Evolutionary conservation across 2,113 vertebrate genomes (phyloP).

Genomic region (Cyprinodon variegatus): DNA sequence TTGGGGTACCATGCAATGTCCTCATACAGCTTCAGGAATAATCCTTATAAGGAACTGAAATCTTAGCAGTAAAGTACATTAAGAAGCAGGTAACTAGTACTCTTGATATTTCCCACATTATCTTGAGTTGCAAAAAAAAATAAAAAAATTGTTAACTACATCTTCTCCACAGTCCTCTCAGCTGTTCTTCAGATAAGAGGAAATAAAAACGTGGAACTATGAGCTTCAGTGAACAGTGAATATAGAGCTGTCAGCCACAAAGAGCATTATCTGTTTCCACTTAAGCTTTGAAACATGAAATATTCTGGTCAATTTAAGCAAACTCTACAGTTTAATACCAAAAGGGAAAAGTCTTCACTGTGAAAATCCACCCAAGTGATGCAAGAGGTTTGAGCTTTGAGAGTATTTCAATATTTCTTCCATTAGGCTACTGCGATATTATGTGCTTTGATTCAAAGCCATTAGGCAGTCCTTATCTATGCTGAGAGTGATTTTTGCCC

Average conservation of each 20-base stretch:
- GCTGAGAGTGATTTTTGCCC: constrained; percentile 6
- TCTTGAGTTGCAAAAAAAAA: background rate
- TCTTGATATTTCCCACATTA: background rate
- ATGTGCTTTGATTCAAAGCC: constrained; percentile 19
- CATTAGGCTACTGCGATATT: constrained; percentile 34
- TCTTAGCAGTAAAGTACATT: background rate
- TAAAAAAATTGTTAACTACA: background rate
- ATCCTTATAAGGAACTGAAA: background rate
- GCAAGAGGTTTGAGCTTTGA: constrained; percentile 13
- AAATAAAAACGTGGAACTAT: constrained; percentile 11
- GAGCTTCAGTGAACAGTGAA: constrained; percentile 8
- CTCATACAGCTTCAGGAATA: background rate
- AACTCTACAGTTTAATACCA: constrained; percentile 33
- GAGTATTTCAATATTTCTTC: constrained; percentile 17
- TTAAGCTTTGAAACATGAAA: constrained; percentile 26
- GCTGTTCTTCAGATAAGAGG: background rate
- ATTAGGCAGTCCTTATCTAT: constrained; percentile 20
- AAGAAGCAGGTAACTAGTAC: background rate
- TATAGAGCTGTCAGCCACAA: constrained; percentile 4
- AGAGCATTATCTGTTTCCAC: constrained; percentile 26
- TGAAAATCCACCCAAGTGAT: constrained; percentile 23
- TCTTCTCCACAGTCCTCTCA: background rate
- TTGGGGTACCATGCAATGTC: background rate
- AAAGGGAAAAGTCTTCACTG: constrained; percentile 22
- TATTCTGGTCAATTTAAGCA: constrained; percentile 34